A percentile compares a stretch with the other conserved stretches of the same genome.
Evolutionary conservation across 2,113 vertebrate species (phyloP).

Genomic region (Apus apus): DNA sequence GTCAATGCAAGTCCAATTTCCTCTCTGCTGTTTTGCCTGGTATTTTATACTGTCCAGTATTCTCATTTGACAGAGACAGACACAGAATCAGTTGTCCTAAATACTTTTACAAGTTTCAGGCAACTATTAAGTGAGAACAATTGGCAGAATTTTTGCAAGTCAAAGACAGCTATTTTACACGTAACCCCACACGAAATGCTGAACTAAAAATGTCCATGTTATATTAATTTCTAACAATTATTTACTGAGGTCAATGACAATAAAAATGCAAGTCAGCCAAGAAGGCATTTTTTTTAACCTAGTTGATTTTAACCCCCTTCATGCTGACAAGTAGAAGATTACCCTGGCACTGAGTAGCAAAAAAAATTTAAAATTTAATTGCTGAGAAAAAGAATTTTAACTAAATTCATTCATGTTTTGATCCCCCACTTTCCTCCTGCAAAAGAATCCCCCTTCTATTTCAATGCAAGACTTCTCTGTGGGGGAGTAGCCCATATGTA

Average conservation of each 20-base stretch:
- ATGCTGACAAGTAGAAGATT: background rate
- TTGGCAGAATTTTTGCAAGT: slow-evolving; percentile 52
- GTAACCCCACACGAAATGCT: background rate
- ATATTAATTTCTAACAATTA: slow-evolving; percentile 72
- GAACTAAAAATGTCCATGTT: background rate
- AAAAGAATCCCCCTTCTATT: background rate
- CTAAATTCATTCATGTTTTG: slow-evolving; percentile 17
- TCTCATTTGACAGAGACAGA: slow-evolving; percentile 17
- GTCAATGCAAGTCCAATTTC: slow-evolving; percentile 76
- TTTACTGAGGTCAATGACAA: slow-evolving; percentile 66
- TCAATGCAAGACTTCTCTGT: slow-evolving; percentile 7
- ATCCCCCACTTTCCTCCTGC: background rate
- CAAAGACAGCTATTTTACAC: slow-evolving; percentile 47
- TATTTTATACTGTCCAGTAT: slow-evolving; percentile 51
- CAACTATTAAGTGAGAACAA: background rate
- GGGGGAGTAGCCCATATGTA: background rate
- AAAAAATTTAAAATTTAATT: background rate
- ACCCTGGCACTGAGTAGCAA: background rate
- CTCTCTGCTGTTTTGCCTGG: slow-evolving; percentile 55
- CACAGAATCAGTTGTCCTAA: background rate
- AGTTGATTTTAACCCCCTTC: background rate
- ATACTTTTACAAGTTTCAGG: slow-evolving; percentile 1
- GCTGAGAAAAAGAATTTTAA: background rate
- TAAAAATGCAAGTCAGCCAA: slow-evolving; percentile 58
- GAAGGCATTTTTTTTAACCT: slow-evolving; percentile 26